phyloP scores from a whole-genome alignment of 2,888 invertebrate species.

The Mythimna ferrago region DNA sequence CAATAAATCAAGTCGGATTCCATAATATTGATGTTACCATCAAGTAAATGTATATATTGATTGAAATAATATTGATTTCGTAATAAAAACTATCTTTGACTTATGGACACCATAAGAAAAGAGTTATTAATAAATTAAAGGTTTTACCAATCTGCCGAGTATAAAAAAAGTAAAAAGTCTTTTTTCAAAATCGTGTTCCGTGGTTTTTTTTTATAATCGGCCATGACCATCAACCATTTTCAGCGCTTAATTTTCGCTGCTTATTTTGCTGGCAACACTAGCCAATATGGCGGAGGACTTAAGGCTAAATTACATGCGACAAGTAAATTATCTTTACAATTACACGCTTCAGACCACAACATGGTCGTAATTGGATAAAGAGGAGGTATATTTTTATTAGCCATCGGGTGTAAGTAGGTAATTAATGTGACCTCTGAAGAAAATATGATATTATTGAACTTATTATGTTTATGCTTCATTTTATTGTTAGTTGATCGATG shows the following conservation, averaged over 20 bases:
- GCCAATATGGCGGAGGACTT: slow-evolving; percentile 45
- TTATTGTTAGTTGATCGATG: slow-evolving; percentile 35
- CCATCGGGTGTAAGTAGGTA: slow-evolving; percentile 35
- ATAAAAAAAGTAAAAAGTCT: background rate
- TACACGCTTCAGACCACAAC: slow-evolving; percentile 64
- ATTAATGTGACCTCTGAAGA: slow-evolving; percentile 47
- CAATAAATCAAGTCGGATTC: slow-evolving; percentile 27
- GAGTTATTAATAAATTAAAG: background rate
- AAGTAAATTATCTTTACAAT: slow-evolving; percentile 74
- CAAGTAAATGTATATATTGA: background rate
- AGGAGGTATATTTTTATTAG: slow-evolving; percentile 60
- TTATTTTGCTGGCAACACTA: slow-evolving; percentile 40
- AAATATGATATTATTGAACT: slow-evolving; percentile 31
- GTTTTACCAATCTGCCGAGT: background rate
- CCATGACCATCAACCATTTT: slow-evolving; percentile 4
- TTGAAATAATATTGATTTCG: slow-evolving; percentile 2
- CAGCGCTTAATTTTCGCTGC: slow-evolving; percentile 5
- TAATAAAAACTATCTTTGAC: slow-evolving; percentile 12
- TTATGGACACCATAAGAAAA: background rate
- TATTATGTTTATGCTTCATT: slow-evolving; percentile 5
- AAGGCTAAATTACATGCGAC: slow-evolving; percentile 71
- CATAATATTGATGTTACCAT: slow-evolving; percentile 21
- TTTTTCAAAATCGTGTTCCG: slow-evolving; percentile 5
- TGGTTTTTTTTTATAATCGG: slow-evolving; percentile 7
- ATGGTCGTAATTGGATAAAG: slow-evolving; percentile 71